phyloP scores from a whole-genome alignment of 2,888 invertebrate genomes.

The Oscheius sp. region DNA sequence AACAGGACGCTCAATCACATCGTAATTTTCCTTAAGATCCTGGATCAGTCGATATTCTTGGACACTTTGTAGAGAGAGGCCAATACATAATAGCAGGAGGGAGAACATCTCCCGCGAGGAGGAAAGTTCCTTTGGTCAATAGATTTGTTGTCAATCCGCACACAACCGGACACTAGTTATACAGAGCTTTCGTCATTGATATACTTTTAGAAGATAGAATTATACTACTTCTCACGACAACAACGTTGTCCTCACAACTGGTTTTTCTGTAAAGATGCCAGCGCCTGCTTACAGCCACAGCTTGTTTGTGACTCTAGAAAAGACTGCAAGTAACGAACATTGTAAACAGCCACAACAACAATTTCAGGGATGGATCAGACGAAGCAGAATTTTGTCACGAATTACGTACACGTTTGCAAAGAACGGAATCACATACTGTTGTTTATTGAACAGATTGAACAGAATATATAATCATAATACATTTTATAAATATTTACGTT shows the following conservation, averaged over 20 bases:
- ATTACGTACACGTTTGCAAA: not conserved
- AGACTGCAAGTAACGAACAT: slow-evolving; percentile 44
- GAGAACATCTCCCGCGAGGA: not conserved
- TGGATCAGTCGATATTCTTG: slow-evolving; percentile 27
- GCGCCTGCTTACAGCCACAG: slow-evolving; percentile 38
- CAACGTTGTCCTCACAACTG: slow-evolving; percentile 46
- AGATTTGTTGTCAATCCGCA: slow-evolving; percentile 24
- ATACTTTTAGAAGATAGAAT: not conserved
- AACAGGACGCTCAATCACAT: slow-evolving; percentile 61
- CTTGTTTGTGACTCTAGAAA: slow-evolving; percentile 44
- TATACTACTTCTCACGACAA: slow-evolving; percentile 18
- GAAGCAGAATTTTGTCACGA: slow-evolving; percentile 42
- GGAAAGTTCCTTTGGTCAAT: too few relatives aligned
- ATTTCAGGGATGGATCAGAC: slow-evolving; percentile 49
- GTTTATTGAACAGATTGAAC: slow-evolving; percentile 14
- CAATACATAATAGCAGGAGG: not conserved
- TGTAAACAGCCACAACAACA: too few relatives aligned
- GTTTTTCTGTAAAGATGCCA: slow-evolving; percentile 51
- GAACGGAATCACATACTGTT: slow-evolving; percentile 9
- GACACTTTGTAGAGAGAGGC: slow-evolving; percentile 8
- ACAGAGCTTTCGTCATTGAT: not conserved
- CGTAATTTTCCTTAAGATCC: slow-evolving; percentile 42
- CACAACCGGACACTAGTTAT: slow-evolving; percentile 17
- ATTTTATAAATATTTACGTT: not conserved
- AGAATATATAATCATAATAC: not conserved